Conservation (phyloP, 2,113 vertebrate genomes). For the Empidonax alnorum region DNA sequence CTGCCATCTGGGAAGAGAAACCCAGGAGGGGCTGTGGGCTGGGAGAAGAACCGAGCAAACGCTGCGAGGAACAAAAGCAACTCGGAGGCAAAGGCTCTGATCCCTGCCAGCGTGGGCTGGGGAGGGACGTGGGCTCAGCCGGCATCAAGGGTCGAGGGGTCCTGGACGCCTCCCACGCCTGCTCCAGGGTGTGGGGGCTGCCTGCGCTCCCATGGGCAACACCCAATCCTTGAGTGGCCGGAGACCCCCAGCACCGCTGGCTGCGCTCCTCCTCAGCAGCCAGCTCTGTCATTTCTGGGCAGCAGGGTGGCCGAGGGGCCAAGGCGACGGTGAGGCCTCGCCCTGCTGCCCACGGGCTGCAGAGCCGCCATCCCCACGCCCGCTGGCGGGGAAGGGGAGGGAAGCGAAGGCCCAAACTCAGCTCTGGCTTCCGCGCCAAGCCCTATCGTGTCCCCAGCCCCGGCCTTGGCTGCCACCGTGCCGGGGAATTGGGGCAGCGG, state of each 20-base stretch:
- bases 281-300: background rate
- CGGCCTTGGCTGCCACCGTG: accelerated
- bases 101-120: accelerated
- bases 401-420: background rate
- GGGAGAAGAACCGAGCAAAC: background rate
- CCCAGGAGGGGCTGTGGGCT: background rate
- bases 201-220: background rate
- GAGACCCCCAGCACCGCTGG: background rate
- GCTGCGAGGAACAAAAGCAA: background rate
- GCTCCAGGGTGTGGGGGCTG: background rate
- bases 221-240: accelerated
- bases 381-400: background rate
- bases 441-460: background rate
- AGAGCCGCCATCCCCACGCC: background rate
- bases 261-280: background rate
- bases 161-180: accelerated
- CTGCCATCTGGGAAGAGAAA: background rate
- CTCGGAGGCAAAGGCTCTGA: accelerated
- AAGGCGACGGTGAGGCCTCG: background rate
- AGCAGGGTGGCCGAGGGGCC: background rate
- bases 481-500: background rate
- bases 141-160: accelerated
- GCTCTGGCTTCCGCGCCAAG: background rate
- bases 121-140: background rate
- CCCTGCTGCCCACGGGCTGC: background rate